Conservation (phyloP, 2,113 vertebrate genomes). For the Monarcha castaneiventris region DNA sequence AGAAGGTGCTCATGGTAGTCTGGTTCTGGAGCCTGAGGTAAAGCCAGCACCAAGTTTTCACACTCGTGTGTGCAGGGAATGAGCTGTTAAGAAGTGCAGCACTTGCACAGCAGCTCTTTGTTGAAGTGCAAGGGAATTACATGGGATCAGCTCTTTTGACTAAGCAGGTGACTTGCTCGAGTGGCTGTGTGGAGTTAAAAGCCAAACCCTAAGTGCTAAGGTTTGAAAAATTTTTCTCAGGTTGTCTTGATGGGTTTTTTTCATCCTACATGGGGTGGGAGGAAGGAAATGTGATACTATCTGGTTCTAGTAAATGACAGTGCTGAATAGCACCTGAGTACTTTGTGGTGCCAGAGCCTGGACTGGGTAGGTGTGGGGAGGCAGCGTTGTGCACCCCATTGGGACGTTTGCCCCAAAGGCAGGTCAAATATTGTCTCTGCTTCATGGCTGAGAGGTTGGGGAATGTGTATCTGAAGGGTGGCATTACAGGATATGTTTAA, state of each 20-base stretch:
- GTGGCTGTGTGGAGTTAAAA: background rate
- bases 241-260: background rate
- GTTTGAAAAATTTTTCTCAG: background rate
- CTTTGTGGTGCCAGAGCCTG: background rate
- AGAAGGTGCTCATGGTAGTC: background rate
- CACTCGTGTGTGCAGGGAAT: background rate
- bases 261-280: background rate
- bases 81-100: background rate
- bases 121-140: background rate
- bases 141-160: background rate
- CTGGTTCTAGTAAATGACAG: background rate
- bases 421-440: background rate
- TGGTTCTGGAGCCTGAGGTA: background rate
- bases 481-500: background rate
- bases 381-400: accelerated
- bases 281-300: background rate
- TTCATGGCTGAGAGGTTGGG: background rate
- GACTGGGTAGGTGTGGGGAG: background rate
- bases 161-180: background rate
- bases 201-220: background rate
- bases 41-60: background rate
- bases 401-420: background rate
- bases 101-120: background rate
- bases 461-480: background rate
- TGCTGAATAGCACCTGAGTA: background rate